phyloP scores from a whole-genome alignment of 2,797 vertebrate genomes.

The Lycodopsis pacificus region DNA sequence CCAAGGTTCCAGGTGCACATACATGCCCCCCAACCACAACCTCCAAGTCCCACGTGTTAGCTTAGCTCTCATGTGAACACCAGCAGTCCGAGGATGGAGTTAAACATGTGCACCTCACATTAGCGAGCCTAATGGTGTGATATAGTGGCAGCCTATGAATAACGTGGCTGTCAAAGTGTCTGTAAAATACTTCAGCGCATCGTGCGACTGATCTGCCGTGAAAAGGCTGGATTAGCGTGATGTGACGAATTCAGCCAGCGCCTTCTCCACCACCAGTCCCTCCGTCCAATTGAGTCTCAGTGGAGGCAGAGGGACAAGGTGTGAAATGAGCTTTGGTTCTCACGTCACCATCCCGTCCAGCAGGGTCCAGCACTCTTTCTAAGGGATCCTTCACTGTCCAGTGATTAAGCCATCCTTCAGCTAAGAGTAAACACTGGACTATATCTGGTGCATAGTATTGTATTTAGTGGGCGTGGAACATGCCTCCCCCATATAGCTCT shows the following conservation, averaged over 20 bases:
- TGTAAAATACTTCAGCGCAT: constrained; percentile 40
- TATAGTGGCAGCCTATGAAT: constrained; percentile 44
- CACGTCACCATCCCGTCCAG: constrained; percentile 37
- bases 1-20: constrained; percentile 4
- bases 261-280: constrained; percentile 30
- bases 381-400: constrained; percentile 29
- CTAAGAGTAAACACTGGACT: constrained; percentile 23
- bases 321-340: constrained; percentile 71
- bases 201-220: constrained; percentile 55
- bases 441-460: not conserved
- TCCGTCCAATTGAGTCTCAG: constrained; percentile 41
- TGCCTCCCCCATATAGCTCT: not conserved
- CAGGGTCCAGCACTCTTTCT: constrained; percentile 24
- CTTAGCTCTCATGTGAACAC: constrained; percentile 25
- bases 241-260: constrained; percentile 53
- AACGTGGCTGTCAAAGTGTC: constrained; percentile 51
- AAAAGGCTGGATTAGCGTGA: constrained; percentile 59
- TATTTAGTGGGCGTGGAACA: constrained; percentile 24
- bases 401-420: constrained; percentile 37
- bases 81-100: constrained; percentile 12
- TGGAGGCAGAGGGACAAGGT: constrained; percentile 60
- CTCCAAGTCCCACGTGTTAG: not conserved
- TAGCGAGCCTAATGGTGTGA: constrained; percentile 41
- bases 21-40: not conserved
- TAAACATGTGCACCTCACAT: constrained; percentile 38